phyloP scores from a whole-genome alignment of 2,113 vertebrate genomes.

The Mastomys coucha region DNA sequence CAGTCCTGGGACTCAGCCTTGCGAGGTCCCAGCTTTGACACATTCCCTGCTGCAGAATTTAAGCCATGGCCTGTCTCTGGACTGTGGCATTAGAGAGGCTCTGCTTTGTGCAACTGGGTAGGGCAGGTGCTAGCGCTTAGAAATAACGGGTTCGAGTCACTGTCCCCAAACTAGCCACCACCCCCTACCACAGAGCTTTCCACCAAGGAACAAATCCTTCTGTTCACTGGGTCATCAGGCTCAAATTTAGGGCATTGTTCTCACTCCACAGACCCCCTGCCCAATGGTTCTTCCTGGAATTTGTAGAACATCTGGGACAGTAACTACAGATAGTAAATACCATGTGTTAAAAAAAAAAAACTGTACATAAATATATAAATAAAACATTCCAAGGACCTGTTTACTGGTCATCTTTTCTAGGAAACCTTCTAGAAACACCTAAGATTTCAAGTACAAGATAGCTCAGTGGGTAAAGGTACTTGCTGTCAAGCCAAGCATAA shows the following conservation, averaged over 20 bases:
- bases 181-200: not conserved
- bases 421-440: not conserved
- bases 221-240: not conserved
- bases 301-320: not conserved
- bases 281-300: not conserved
- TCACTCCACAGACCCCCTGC: not conserved
- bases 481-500: not conserved
- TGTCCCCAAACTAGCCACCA: not conserved
- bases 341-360: not conserved
- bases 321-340: not conserved
- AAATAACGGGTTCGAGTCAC: not conserved
- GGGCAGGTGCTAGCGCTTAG: not conserved
- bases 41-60: not conserved
- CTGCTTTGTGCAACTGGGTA: not conserved
- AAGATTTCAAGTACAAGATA: not conserved
- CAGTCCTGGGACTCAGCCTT: not conserved
- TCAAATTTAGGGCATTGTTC: not conserved
- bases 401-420: not conserved
- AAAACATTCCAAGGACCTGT: not conserved
- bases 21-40: not conserved
- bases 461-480: not conserved
- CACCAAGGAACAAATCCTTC: not conserved
- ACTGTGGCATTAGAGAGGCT: not conserved
- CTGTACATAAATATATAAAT: not conserved
- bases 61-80: not conserved